Base-by-base conservation (phyloP, 2,113 vertebrate species). In the Oncorhynchus clarkii region DNA sequence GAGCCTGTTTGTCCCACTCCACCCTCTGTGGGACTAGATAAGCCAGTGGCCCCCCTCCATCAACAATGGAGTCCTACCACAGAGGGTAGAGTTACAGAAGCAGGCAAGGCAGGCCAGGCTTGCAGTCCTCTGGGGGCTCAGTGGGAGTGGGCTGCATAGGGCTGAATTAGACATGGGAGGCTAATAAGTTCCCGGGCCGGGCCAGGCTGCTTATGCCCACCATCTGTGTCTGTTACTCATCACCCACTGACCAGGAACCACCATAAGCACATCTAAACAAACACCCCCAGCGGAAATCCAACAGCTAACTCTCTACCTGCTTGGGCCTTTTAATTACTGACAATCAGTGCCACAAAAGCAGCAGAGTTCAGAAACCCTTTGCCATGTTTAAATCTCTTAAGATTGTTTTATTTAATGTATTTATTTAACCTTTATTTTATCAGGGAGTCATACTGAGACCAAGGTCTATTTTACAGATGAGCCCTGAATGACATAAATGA, bases 191-290 rank as follows among this genome's bases (percentile, higher is more conserved):
- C 85, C 83, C 81, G 78, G 78, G 84, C 82, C 79, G 11, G 11
- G 84, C 76, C 75, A 73, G 81, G 26, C 77, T 62, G 39, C n/a
- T 92, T 89, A 93, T 92, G 90, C 82, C 89, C 87, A 88, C 89
- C 92, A 93, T 91, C 92, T 93, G 92, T 88, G 89, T 89, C 87
- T 90, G 88, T 84, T 87, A 87, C 82, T 90, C 84, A 87, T 91
- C 91, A 89, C 80, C 87, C 78, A 71, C 73, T n/a, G 18, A 77
- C 78, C 85, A 81, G 89, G 73, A 88, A 83, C 83, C 87, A 85
- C 85, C 12, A 69, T 60, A 73, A 72, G 81, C 75, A 85, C 76
- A 54, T 79, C 83, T 83, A 91, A 88, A 90, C 88, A 92, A 85
- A 86, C 84, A 83, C 73, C 70, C 3, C 51, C 9, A 65, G 60